Evolutionary conservation across 2,797 vertebrate species (phyloP).

Genomic region (Phyllotis vaccarum): DNA sequence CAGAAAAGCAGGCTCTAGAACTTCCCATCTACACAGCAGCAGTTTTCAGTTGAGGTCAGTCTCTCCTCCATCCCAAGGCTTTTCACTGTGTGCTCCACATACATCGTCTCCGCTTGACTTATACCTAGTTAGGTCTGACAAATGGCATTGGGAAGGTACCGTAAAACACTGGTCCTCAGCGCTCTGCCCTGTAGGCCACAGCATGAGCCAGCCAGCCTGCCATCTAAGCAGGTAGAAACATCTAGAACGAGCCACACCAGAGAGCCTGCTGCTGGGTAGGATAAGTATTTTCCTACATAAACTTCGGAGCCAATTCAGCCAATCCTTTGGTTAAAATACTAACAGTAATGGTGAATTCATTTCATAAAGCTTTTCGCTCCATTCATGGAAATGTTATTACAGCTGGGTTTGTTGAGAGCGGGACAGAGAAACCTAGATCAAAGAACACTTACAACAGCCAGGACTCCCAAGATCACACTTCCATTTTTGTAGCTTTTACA

Average conservation of each 20-base stretch:
- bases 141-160: slow-evolving; percentile 23
- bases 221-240: neutral
- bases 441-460: neutral
- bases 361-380: slow-evolving; percentile 47
- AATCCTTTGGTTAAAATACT: neutral
- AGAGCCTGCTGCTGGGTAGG: neutral
- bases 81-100: slow-evolving; percentile 12
- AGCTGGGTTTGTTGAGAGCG: neutral
- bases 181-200: neutral
- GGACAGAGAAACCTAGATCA: slow-evolving; percentile 20
- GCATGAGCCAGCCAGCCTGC: neutral
- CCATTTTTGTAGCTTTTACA: slow-evolving; percentile 10
- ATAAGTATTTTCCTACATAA: neutral
- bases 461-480: slow-evolving; percentile 31
- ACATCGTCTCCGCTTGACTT: slow-evolving; percentile 24
- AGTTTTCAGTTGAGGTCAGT: slow-evolving; percentile 37
- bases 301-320: neutral
- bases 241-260: neutral
- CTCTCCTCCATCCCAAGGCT: neutral
- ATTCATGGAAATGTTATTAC: slow-evolving; percentile 44
- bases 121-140: slow-evolving; percentile 20
- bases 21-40: neutral
- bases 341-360: slow-evolving; percentile 1
- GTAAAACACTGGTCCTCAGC: neutral
- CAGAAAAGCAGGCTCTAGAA: slow-evolving; percentile 59